Evolutionary conservation across 2,113 vertebrate genomes (phyloP).

Genomic region (Podarcis raffonei): DNA sequence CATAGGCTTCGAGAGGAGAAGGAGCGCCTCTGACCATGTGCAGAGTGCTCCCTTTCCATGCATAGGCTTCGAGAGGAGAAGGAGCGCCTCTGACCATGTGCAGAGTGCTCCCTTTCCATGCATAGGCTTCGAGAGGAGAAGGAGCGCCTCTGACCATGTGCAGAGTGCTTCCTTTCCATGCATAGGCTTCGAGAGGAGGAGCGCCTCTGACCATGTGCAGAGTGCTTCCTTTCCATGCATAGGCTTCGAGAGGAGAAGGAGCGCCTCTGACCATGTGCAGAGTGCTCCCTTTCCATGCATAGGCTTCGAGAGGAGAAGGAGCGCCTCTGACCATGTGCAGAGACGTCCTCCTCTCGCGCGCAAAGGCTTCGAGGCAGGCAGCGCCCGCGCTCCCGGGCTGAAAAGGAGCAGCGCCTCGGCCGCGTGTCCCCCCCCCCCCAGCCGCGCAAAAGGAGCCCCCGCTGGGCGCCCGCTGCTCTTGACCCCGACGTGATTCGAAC

Average conservation of each 20-base stretch:
- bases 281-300: no score
- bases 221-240: no score
- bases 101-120: no score
- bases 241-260: neutral
- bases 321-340: neutral
- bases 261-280: no score
- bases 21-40: neutral
- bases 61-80: neutral
- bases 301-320: no score
- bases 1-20: no score
- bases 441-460: neutral
- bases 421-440: neutral
- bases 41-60: neutral
- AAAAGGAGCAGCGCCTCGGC: neutral
- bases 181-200: no score
- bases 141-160: neutral
- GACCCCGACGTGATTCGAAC: conserved; percentile 39
- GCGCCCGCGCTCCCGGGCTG: neutral
- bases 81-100: no score
- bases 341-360: neutral
- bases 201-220: neutral
- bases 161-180: no score
- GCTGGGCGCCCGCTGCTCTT: accelerated
- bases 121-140: no score
- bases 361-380: neutral